Base-by-base conservation (phyloP, 2,888 invertebrate species). In the Dastarcus helophoroides region DNA sequence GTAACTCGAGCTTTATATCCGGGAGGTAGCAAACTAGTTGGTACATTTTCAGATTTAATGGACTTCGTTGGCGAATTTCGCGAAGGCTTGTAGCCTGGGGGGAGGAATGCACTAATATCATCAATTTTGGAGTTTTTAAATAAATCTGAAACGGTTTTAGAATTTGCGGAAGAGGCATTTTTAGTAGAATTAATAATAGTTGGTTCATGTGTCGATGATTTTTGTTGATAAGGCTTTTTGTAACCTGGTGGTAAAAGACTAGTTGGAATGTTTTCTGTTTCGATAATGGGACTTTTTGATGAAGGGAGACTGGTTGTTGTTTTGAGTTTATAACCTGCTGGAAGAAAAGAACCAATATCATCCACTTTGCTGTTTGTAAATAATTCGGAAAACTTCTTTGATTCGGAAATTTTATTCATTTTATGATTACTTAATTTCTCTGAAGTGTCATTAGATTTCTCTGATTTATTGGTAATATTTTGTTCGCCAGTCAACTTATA, bases 321-420 rank as follows among this genome's bases (percentile, higher is more conserved):
- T n/a, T n/a, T n/a, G n/a, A 4, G n/a, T 42, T 77, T 79, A 45
- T 69, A 82, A 2, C 75, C 77, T 6, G 74, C 69, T 9, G 79
- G 79, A 37, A 79, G 58, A 26, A 78, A 64, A 41, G 73, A 68
- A 44, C 63, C 69, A 1, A 73, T 46, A 42, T 74, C 72, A 41
- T 72, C 71, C n/a, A 40, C 47, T 43, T 14, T 32, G 33, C 15
- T 32, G 7, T 33, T 59, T 60, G 10, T n/a, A n/a, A n/a, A n/a
- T n/a, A n/a, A n/a, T n/a, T n/a, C n/a, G n/a, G n/a, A n/a, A n/a
- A n/a, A n/a, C n/a, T n/a, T n/a, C n/a, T n/a, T n/a, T n/a, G n/a
- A n/a, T n/a, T n/a, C n/a, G n/a, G n/a, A n/a, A n/a, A n/a, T n/a
- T n/a, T n/a, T n/a, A n/a, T n/a, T n/a, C n/a, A n/a, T n/a, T n/a